Percentiles rank a stretch among this genome's conserved stretches.
phyloP scores from a whole-genome alignment of 1,140 invertebrate genomes.

The Dreissena polymorpha region DNA sequence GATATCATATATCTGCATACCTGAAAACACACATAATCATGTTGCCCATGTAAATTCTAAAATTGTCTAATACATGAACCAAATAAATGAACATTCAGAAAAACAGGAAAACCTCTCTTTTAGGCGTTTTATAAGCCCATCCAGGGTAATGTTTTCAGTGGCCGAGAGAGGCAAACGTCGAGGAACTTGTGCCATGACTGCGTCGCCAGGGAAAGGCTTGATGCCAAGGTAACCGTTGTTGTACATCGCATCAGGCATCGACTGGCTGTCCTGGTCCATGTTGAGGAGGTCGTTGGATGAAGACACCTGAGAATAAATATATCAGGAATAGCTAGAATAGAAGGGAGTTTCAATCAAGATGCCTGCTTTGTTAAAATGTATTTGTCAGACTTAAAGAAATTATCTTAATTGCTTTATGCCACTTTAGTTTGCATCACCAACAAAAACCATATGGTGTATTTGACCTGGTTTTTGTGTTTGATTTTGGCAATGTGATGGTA shows the following conservation, averaged over 20 bases:
- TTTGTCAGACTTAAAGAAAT: too few species aligned
- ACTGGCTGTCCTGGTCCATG: slow-evolving; percentile 31
- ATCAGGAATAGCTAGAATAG: too few species aligned
- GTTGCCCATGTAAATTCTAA: neutral
- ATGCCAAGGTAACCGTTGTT: slow-evolving; percentile 43
- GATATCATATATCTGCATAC: neutral
- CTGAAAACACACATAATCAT: neutral
- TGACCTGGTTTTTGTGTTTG: too few species aligned
- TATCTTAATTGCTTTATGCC: too few species aligned
- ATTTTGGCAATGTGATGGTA: too few species aligned
- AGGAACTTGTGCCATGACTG: neutral
- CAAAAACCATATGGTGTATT: too few species aligned
- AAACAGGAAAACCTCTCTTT: slow-evolving; percentile 71
- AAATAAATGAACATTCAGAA: neutral
- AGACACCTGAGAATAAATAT: slow-evolving; percentile 46
- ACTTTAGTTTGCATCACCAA: too few species aligned
- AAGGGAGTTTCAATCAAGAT: too few species aligned
- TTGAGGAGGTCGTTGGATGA: slow-evolving; percentile 30
- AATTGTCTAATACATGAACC: neutral
- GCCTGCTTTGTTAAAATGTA: too few species aligned
- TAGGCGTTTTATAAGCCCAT: slow-evolving; percentile 70
- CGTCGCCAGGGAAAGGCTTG: neutral
- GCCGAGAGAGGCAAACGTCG: slow-evolving; percentile 57
- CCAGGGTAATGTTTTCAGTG: slow-evolving; percentile 67
- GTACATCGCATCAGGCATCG: slow-evolving; percentile 16